Conservation (phyloP, 1,140 invertebrate genomes). For the Onthophagus taurus region DNA sequence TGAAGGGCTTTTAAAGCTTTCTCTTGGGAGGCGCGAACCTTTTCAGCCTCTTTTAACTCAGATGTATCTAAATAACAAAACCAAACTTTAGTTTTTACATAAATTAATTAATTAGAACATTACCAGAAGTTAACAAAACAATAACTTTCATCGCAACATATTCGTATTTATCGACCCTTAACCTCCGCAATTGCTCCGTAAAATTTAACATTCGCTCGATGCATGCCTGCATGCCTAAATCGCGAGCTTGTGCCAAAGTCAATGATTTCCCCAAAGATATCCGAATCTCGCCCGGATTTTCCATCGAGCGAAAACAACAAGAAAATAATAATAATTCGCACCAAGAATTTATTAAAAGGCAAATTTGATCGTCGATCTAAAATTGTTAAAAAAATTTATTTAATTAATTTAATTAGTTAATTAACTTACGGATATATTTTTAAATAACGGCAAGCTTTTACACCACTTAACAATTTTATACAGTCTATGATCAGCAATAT, state of each 20-base stretch:
- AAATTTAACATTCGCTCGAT: conserved; percentile 92
- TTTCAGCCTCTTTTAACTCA: conserved; percentile 82
- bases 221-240: conserved; percentile 55
- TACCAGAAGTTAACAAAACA: conserved; percentile 86
- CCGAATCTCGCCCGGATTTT: conserved; percentile 76
- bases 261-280: conserved; percentile 36
- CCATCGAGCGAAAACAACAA: conserved; percentile 82
- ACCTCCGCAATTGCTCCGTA: conserved; percentile 79
- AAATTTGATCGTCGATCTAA: conserved; percentile 93
- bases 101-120: conserved; percentile 18
- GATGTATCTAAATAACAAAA: conserved; percentile 61
- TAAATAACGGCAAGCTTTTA: conserved; percentile 91
- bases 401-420: neutral
- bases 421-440: conserved; percentile 76
- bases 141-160: conserved; percentile 95
- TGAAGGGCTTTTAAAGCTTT: conserved; percentile 87
- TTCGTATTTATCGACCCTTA: conserved; percentile 92
- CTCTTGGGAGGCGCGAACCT: conserved; percentile 86
- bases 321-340: conserved; percentile 90
- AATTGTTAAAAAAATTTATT: conserved; percentile 12
- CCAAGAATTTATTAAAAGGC: conserved; percentile 94
- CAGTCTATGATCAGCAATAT: conserved; percentile 88
- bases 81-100: neutral
- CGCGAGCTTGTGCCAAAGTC: conserved; percentile 41
- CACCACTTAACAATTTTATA: conserved; percentile 99